Evolutionary conservation across 2,113 vertebrate genomes (phyloP).

Genomic region (Dicerorhinus sumatrensis): DNA sequence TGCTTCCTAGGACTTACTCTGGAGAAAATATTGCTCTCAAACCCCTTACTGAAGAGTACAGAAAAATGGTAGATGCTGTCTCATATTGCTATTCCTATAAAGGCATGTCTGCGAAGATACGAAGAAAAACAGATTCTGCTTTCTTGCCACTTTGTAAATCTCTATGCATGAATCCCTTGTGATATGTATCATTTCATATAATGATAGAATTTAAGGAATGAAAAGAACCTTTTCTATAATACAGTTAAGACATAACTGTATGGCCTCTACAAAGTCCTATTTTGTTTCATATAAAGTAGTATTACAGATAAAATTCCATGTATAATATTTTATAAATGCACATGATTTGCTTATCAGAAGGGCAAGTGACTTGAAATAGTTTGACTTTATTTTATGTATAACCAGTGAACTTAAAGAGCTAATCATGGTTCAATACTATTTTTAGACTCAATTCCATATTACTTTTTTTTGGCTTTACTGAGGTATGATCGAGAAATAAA

Average conservation of each 20-base stretch:
- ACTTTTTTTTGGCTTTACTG: background rate
- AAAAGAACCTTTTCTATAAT: background rate
- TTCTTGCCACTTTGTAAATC: background rate
- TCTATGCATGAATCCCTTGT: background rate
- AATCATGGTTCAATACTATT: background rate
- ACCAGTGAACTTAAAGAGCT: background rate
- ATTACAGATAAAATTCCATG: background rate
- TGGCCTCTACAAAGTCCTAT: background rate
- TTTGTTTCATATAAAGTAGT: background rate
- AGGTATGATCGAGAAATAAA: background rate
- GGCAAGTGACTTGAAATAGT: background rate
- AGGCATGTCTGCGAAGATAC: background rate
- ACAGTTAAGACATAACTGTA: background rate
- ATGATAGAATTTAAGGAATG: background rate
- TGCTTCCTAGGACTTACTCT: conserved; percentile 63
- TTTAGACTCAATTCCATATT: background rate
- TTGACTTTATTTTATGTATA: background rate
- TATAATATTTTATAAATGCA: background rate
- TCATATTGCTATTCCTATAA: background rate
- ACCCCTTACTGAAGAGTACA: background rate
- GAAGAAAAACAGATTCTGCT: background rate
- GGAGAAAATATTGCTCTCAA: background rate
- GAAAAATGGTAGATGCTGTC: background rate
- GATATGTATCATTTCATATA: background rate
- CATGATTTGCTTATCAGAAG: background rate